phyloP scores from a whole-genome alignment of 30 jellyfish, hydroid and myxozoan species.

The Pseudorhiza aurosa region DNA sequence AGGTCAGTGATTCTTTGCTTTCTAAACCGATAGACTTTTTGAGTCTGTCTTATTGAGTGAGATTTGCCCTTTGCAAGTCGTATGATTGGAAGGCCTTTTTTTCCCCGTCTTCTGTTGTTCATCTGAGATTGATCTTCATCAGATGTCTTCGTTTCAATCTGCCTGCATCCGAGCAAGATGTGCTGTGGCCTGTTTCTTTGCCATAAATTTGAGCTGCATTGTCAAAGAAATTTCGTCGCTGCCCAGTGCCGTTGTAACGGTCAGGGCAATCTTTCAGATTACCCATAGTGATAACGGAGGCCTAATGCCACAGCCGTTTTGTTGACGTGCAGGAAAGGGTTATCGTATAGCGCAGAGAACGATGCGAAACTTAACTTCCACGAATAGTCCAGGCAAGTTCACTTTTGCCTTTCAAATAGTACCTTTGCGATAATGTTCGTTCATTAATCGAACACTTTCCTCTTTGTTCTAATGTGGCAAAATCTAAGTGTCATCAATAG shows the following conservation, averaged over 20 bases:
- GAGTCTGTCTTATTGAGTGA: neutral
- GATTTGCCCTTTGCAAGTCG: neutral
- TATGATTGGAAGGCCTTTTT: neutral
- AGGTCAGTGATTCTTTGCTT: neutral
- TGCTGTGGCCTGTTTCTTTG: neutral
- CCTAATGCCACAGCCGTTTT: no score
- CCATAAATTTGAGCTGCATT: neutral
- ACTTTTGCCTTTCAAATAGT: no score
- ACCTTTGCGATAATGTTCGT: no score
- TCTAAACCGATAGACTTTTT: neutral
- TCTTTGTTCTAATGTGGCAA: no score
- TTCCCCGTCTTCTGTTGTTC: neutral
- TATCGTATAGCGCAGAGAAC: no score
- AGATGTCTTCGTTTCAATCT: neutral
- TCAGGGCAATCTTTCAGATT: neutral
- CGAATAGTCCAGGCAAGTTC: no score
- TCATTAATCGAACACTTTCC: no score
- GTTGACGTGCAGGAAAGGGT: no score
- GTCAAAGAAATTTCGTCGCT: neutral
- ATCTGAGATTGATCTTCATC: neutral
- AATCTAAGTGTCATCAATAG: no score
- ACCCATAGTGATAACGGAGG: neutral
- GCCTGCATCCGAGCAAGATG: neutral
- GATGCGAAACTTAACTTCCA: no score
- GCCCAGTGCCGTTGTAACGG: conserved; percentile 7